Evolutionary conservation across 2,888 invertebrate genomes (phyloP).

Genomic region (Carcina quercana): DNA sequence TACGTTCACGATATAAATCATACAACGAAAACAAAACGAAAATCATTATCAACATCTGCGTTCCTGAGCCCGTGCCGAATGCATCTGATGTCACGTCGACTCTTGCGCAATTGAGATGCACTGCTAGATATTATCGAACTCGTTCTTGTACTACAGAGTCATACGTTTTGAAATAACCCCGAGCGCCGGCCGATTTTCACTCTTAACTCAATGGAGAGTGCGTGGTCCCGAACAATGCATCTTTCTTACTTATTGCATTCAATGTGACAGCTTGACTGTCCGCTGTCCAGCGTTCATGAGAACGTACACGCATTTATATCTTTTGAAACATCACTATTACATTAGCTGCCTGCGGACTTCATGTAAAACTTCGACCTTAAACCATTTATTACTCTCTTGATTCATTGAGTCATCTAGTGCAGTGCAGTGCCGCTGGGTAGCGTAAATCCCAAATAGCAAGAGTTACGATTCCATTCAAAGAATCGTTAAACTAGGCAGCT

Average conservation of each 20-base stretch:
- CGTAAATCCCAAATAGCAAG: too few species aligned
- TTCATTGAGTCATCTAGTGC: too few species aligned
- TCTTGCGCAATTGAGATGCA: constrained; percentile 49
- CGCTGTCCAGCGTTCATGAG: constrained; percentile 1
- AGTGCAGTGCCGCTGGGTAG: too few species aligned
- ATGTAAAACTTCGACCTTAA: too few species aligned
- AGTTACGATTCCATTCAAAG: too few species aligned
- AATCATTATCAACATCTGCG: constrained; percentile 22
- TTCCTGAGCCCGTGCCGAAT: constrained; percentile 22
- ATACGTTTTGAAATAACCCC: constrained; percentile 4
- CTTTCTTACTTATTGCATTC: constrained; percentile 14
- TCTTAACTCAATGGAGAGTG: constrained; percentile 6
- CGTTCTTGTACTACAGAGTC: constrained; percentile 18
- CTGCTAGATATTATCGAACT: constrained; percentile 35
- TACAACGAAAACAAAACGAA: constrained; percentile 11
- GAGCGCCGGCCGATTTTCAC: constrained; percentile 3
- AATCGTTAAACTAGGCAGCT: too few species aligned
- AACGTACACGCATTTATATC: constrained; percentile 6
- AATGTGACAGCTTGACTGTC: constrained; percentile 3
- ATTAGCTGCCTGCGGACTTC: constrained; percentile 12
- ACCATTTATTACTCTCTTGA: too few species aligned
- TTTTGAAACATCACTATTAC: constrained; percentile 18
- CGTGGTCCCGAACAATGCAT: constrained; percentile 16
- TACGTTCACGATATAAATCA: too few species aligned
- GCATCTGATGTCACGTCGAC: constrained; percentile 34